Conservation (phyloP, 1,140 invertebrate genomes). For the Antheraea mylitta region DNA sequence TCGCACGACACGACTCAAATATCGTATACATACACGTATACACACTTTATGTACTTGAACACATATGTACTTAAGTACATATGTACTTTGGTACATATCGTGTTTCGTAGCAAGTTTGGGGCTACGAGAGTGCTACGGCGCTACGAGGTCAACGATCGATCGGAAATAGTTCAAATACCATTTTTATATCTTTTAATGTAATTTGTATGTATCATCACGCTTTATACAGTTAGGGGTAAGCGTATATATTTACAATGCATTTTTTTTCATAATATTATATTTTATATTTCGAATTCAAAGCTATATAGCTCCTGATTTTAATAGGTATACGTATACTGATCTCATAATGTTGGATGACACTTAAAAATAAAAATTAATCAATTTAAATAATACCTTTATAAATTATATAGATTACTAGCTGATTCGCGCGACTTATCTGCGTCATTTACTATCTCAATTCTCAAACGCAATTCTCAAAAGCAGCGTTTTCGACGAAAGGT, state of each 20-base stretch:
- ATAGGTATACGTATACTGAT: no score
- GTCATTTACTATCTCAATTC: no score
- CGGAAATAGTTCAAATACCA: slow-evolving; percentile 1
- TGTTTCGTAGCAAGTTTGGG: slow-evolving; percentile 7
- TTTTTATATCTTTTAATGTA: background rate
- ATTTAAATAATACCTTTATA: no score
- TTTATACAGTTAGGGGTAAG: background rate
- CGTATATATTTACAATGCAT: background rate
- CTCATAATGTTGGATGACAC: no score
- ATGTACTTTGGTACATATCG: background rate
- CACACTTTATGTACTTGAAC: background rate
- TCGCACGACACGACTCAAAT: no score
- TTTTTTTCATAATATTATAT: background rate
- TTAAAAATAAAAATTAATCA: no score
- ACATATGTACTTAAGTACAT: background rate
- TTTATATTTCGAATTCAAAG: no score
- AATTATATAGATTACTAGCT: no score
- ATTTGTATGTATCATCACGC: background rate
- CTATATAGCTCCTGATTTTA: no score
- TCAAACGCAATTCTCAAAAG: no score
- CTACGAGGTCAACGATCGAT: slow-evolving; percentile 18
- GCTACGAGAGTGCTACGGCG: slow-evolving; percentile 12
- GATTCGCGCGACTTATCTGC: no score
- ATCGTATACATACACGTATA: background rate
- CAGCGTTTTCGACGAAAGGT: no score